phyloP scores from a whole-genome alignment of 1,140 invertebrate genomes.

The Agrypnia vestita region DNA sequence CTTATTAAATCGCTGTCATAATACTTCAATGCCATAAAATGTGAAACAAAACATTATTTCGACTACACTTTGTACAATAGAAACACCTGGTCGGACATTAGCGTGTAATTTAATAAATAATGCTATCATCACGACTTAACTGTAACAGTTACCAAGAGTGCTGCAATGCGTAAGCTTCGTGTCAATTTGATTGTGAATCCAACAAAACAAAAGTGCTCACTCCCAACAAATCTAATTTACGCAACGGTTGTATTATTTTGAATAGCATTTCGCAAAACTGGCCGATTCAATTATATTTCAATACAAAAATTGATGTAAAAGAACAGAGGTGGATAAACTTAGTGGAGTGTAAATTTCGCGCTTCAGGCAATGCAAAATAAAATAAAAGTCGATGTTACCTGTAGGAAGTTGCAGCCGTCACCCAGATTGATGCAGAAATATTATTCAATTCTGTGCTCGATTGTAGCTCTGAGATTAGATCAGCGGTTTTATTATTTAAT shows the following conservation, averaged over 20 bases:
- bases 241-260: not conserved
- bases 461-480: conserved; percentile 4
- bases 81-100: no score
- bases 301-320: conserved; percentile 28
- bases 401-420: conserved; percentile 17
- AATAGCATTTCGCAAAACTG: conserved; percentile 18
- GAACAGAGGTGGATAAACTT: not conserved
- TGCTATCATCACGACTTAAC: no score
- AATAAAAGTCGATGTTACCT: conserved; percentile 9
- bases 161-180: no score
- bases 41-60: no score
- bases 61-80: no score
- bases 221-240: conserved; percentile 24
- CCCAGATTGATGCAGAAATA: conserved; percentile 33
- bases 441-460: conserved; percentile 4
- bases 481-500: conserved; percentile 2
- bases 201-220: no score
- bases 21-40: no score
- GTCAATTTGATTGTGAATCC: no score
- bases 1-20: no score
- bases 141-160: no score
- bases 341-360: conserved; percentile 27
- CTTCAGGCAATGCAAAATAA: conserved; percentile 1
- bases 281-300: conserved; percentile 29
- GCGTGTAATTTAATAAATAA: no score